A percentile compares a stretch with the other conserved stretches of the same genome.
These are phyloP conservation scores for Talpa occidentalis DNA, from an alignment of 2,113 vertebrate genomes.

Conservation along the genomic window DNA sequence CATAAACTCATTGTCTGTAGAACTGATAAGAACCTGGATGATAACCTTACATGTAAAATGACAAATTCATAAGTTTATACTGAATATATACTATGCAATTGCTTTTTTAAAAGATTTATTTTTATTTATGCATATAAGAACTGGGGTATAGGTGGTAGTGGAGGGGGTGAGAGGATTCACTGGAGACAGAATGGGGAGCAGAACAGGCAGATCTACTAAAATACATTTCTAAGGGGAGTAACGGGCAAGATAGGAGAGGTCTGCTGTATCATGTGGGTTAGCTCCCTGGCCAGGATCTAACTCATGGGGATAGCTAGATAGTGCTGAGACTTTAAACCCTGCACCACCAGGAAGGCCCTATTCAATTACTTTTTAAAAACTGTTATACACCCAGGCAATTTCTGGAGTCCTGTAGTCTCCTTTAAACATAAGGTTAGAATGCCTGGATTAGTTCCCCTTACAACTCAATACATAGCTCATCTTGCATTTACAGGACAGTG, in stretches of 20 bases:
- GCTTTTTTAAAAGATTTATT: neutral
- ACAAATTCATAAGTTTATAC: neutral
- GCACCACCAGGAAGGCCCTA: too few species aligned
- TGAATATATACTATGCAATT: neutral
- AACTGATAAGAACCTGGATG: neutral
- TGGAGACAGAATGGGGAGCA: too few species aligned
- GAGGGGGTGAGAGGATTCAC: too few species aligned
- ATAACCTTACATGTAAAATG: neutral
- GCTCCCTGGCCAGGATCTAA: too few species aligned
- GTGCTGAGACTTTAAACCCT: too few species aligned
- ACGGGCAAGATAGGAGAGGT: too few species aligned
- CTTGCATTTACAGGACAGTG: conserved; percentile 37
- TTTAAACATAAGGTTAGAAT: neutral
- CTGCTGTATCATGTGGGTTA: too few species aligned
- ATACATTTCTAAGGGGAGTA: too few species aligned
- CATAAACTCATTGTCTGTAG: neutral
- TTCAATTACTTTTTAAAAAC: neutral
- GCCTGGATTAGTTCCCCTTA: conserved; percentile 1
- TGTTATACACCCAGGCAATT: neutral
- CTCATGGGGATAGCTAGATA: too few species aligned
- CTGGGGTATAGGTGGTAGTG: too few species aligned
- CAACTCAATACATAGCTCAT: conserved; percentile 10
- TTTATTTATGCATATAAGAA: too few species aligned
- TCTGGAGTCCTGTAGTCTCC: neutral
- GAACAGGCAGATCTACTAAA: too few species aligned